Base-by-base conservation (phyloP, 1,140 invertebrate genomes). In the Drosophila teissieri region DNA sequence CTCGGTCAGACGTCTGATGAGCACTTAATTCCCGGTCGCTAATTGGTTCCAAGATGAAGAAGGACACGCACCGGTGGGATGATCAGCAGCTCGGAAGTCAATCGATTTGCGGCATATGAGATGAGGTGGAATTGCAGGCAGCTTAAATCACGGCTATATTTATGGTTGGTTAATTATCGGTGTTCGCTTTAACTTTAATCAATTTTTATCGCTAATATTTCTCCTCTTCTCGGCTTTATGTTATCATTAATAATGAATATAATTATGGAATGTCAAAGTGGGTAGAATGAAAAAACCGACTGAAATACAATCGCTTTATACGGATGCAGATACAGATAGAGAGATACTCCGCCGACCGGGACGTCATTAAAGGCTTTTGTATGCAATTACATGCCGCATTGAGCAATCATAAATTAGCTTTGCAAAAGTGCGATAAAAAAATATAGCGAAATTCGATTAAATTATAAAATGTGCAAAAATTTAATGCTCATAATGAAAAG, bases 321-420 rank as follows among this genome's bases (percentile, higher is more conserved):
- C 46, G 39, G 27, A 57, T 51, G 61, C 37, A 34, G 48, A 57
- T 57, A 12, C 62, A 74, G 40, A 57, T 8, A 62, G 42, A 31
- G 44, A 64, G 44, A 64, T 58, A 49, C 49, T 39, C 5, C 6
- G 48, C 5, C 6, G 48, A 27, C 46, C 49, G 22, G 61, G 17
- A 63, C 76, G 68, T 88, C 76, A 89, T 88, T 88, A 88, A 84
- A 89, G 61, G 76, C 80, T 89, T 89, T 88, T 84, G 84, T 80
- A 89, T 88, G 84, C 84, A 88, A 88, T 88, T 89, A 89, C 84
- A 88, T 89, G 84, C 84, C 54, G 84, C 84, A 89, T 89, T 88
- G 84, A 67, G 77, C 84, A 88, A 88, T 84, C 84, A 88, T 89
- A 88, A 88, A 88, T 88, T 88, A 89, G 84, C 84, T 80, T 84